A percentile compares a stretch with the other conserved stretches of the same genome.
Evolutionary conservation across 2,888 invertebrate genomes (phyloP).

Genomic region (Megalurothrips usitatus): DNA sequence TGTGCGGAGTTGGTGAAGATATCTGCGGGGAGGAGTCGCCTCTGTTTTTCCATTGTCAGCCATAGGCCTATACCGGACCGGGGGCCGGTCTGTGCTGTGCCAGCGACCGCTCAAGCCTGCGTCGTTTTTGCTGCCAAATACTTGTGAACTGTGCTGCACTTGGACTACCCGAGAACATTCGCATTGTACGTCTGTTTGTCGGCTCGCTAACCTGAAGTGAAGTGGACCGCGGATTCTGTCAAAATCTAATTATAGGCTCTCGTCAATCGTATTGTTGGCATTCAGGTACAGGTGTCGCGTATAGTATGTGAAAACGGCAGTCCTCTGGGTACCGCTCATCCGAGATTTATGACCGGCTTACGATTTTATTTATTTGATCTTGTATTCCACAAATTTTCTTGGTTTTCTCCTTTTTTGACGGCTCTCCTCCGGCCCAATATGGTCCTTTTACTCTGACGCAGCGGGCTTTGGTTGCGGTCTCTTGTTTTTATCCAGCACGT

Average conservation of each 20-base stretch:
- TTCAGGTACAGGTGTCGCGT: neutral
- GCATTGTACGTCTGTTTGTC: neutral
- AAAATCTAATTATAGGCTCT: slow-evolving; percentile 14
- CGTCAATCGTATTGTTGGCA: neutral
- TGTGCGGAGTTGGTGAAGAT: neutral
- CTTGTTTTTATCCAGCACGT: neutral
- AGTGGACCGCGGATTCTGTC: neutral
- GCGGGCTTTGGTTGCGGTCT: neutral
- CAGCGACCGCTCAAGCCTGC: neutral
- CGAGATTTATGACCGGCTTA: neutral
- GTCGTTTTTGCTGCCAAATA: neutral
- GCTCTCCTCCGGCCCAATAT: neutral
- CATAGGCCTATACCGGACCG: slow-evolving; percentile 23
- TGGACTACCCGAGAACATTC: neutral
- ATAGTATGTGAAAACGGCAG: neutral
- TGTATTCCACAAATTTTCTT: neutral
- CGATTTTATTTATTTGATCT: neutral
- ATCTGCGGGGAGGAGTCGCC: neutral
- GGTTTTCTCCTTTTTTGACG: neutral
- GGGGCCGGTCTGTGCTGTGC: slow-evolving; percentile 1
- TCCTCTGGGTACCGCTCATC: neutral
- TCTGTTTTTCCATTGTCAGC: slow-evolving; percentile 11
- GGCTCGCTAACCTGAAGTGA: neutral
- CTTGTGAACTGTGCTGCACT: neutral
- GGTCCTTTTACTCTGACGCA: neutral